Evolutionary conservation across 2,888 invertebrate species (phyloP), one percentile per base, ranked within the genome.

Genomic region (Apomyelois bistriatella): DNA sequence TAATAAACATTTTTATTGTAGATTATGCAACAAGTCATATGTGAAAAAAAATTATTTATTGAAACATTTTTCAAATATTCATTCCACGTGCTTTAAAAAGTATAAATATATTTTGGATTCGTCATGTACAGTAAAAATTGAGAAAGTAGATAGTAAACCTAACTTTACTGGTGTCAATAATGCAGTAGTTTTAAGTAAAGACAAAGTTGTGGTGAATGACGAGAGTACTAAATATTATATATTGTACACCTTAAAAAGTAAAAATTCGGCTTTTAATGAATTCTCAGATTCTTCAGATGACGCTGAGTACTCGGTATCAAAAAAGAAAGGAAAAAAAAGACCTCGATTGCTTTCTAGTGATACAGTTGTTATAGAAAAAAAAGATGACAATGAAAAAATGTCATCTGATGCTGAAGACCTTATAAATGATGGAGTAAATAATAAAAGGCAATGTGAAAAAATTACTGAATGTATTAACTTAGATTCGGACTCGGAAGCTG

Each of bases 381-480:
- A 50, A 46, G 55, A 53, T 38, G 41, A 54, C 13, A 50, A 52
- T 41, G 46, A 52, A 15, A 32, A 30, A 12, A 22, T 28, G 36
- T 32, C 22, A 4, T 52, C 43, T 28, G 52, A 43, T 9, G 43
- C 17, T 36, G 52, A 43, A 15, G 52, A 28, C 10, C 13, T 9
- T 28, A 1, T 28, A 13, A 42, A 22, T 7, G 3, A 3, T 22
- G 9, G 28, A 10, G 13, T 53, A 42, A 53, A 49, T 32, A 47
- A 41, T 43, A 53, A 53, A 5, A 7, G 32, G 38, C 36, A 40
- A 12, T 10, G 10, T 40, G 52, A 28, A 54, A 54, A 16, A 17
- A 51, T 55, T 17, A 59, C 64, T 53, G 78, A 76, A 53, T 85
- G 74, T 54, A 82, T 85, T 40, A 72, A 70, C 53, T 73, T 86